Conservation (phyloP, 1,140 invertebrate species). For the Aphidius gifuensis region DNA sequence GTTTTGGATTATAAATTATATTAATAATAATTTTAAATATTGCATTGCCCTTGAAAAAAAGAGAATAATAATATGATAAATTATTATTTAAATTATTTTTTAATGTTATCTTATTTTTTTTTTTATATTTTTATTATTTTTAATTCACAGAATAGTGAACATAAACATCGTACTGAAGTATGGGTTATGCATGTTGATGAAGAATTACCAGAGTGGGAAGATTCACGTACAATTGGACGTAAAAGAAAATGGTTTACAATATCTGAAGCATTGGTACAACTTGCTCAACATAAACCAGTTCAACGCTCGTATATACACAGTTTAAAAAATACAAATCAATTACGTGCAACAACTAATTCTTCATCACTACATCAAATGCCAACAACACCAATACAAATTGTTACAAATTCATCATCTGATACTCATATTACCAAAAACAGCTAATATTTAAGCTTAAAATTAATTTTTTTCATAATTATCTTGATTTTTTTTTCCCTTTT, state of each 20-base stretch:
- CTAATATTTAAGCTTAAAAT: slow-evolving; percentile 38
- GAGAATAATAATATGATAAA: no score
- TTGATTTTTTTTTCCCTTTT: neutral
- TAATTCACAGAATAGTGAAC: slow-evolving; percentile 74
- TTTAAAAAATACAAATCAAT: slow-evolving; percentile 52
- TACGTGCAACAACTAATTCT: slow-evolving; percentile 41
- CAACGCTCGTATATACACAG: slow-evolving; percentile 81
- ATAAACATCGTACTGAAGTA: slow-evolving; percentile 89
- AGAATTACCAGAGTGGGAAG: slow-evolving; percentile 91
- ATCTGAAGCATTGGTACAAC: slow-evolving; percentile 79
- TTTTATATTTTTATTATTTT: no score
- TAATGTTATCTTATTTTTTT: no score
- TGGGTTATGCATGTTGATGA: slow-evolving; percentile 90
- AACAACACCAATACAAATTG: slow-evolving; percentile 44
- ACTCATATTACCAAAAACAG: slow-evolving; percentile 51
- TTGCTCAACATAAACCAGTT: slow-evolving; percentile 85
- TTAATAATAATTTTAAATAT: no score
- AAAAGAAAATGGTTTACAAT: slow-evolving; percentile 90
- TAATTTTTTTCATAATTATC: neutral
- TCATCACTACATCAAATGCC: slow-evolving; percentile 42
- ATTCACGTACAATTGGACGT: slow-evolving; percentile 82
- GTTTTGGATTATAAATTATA: no score
- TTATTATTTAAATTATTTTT: no score
- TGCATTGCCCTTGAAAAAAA: no score
- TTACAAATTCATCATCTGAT: slow-evolving; percentile 50